phyloP scores from a whole-genome alignment of 2,797 vertebrate genomes.

The Schizopygopsis pylzovi region DNA sequence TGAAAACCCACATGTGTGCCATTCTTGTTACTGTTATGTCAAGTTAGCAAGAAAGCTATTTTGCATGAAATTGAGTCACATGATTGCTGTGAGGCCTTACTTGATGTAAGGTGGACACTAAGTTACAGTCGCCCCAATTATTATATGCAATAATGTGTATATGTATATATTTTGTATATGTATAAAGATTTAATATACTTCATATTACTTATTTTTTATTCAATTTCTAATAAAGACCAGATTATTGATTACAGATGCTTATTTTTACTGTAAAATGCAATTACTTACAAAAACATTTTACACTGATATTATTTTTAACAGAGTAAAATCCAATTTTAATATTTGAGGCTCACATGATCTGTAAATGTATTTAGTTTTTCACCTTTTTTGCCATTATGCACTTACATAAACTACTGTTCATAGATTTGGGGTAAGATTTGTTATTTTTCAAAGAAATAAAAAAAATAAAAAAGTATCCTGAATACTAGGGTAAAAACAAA shows the following conservation, averaged over 20 bases:
- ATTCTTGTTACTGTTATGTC: constrained; percentile 29
- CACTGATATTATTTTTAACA: neutral
- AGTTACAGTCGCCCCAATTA: neutral
- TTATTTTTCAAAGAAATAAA: no score
- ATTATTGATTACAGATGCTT: neutral
- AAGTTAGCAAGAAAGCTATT: constrained; percentile 35
- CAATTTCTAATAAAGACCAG: neutral
- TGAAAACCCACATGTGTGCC: constrained; percentile 39
- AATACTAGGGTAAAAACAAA: no score
- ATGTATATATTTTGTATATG: no score
- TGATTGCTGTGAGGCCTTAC: neutral
- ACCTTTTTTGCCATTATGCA: neutral
- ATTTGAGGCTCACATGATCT: neutral
- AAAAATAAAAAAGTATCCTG: no score
- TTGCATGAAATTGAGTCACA: constrained; percentile 15
- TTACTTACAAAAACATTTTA: neutral
- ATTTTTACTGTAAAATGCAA: neutral
- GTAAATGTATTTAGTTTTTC: neutral
- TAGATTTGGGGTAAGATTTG: neutral
- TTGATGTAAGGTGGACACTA: neutral
- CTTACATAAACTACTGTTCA: no score
- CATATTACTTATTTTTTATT: neutral
- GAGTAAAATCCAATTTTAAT: neutral
- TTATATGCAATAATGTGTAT: neutral
- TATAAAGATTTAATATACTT: neutral